Conservation (phyloP, 2,113 vertebrate genomes). For the Protomyctophum bolini region DNA sequence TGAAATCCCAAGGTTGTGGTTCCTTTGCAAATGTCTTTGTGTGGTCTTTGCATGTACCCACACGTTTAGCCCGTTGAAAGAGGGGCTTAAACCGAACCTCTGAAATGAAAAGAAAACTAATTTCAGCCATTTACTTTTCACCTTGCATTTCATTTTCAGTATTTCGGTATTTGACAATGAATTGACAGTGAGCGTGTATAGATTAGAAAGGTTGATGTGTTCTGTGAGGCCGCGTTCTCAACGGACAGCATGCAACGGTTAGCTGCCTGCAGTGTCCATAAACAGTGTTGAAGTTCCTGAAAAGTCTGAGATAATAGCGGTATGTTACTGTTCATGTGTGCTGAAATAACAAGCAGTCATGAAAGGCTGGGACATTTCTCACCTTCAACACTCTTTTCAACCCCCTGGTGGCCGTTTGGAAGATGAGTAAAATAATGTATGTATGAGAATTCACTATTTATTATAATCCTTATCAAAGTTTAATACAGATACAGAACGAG, state of each 20-base stretch:
- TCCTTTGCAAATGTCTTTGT: conserved; percentile 12
- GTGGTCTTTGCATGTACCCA: conserved; percentile 43
- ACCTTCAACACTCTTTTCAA: too few relatives aligned
- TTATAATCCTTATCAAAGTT: too few relatives aligned
- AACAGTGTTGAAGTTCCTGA: conserved; percentile 14
- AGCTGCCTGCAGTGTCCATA: conserved; percentile 12
- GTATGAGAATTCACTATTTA: too few relatives aligned
- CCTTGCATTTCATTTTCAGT: conserved; percentile 11
- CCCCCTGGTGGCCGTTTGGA: too few relatives aligned
- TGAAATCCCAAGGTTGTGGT: not conserved
- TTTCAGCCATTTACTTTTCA: conserved; percentile 19
- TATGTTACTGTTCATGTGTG: too few relatives aligned
- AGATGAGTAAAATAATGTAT: too few relatives aligned
- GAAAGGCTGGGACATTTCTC: too few relatives aligned
- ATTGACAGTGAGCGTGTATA: conserved; percentile 2
- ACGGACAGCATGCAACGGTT: not conserved
- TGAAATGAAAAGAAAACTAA: conserved; percentile 23
- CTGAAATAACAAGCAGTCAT: too few relatives aligned
- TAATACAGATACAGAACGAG: too few relatives aligned
- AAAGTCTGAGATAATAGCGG: not conserved
- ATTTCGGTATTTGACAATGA: conserved; percentile 5
- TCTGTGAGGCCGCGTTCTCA: conserved; percentile 7
- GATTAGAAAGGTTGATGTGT: conserved; percentile 10
- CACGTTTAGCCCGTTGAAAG: conserved; percentile 23
- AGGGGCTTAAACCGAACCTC: conserved; percentile 9